Base-by-base conservation (phyloP, 2,888 invertebrate genomes). In the Ectropis crepuscularia region DNA sequence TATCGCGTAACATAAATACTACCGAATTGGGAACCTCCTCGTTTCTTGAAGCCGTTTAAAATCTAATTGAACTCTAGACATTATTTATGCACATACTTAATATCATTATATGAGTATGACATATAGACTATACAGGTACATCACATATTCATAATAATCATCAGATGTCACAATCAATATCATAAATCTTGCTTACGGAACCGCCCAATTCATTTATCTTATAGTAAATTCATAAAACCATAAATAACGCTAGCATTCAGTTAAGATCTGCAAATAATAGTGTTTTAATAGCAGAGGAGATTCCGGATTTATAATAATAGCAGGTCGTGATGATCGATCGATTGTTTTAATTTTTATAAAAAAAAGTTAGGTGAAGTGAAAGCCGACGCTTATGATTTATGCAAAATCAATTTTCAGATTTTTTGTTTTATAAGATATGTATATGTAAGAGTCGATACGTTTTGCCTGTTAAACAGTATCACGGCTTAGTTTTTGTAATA, bases 311-410 rank as follows among this genome's bases (percentile, higher is more conserved):
- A 48, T 57, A 64, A 53, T 71, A 67, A 66, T 61, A 57, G 45
- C 11, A 49, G 47, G 28, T 64, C 58, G 55, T 68, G 65, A 68
- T 67, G 60, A 61, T 65, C 39, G 63, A 51, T 53, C 48, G 41
- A 61, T 63, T 61, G 62, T 65, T 68, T 67, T 61, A 63, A 53
- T 66, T 68, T 67, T 65, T 51, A 65, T 60, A 67, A 54, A 60
- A 59, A 67, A 67, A 64, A 54, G 12, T 57, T 62, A 61, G 58
- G 51, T 60, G 6, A 53, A 64, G 70, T 65, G 70, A 72, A 70
- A 72, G 72, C 65, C 28, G 9, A 55, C 7, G 53, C 61, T 43
- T 53, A 43, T 38, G 39, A 53, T 63, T 43, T 53, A 43, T 38
- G 39, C 36, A 48, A 58, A 59, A 68, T 61, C 7, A 41, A 61